These are phyloP conservation scores for Gastracanthus pulcherrimus DNA, from an alignment of 2,888 invertebrate genomes.

Conservation along the genomic window DNA sequence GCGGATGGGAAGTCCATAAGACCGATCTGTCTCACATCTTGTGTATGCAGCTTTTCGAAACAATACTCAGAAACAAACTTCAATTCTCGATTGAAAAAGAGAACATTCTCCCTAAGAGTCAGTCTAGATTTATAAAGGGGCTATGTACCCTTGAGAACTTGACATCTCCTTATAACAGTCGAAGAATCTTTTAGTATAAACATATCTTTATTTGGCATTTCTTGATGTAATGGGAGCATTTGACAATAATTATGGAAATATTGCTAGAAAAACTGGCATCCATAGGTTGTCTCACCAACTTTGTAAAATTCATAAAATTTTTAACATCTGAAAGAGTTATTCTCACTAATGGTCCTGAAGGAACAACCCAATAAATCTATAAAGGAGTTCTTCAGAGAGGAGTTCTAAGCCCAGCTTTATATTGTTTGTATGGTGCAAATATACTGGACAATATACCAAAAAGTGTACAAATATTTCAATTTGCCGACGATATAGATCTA, in stretches of 20 bases:
- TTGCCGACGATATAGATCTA: conserved; percentile 21
- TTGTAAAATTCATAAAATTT: neutral
- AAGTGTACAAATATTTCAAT: conserved; percentile 17
- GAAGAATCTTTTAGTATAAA: neutral
- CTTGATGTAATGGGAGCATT: conserved; percentile 6
- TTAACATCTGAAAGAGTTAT: neutral
- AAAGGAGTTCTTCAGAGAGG: neutral
- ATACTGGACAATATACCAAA: conserved; percentile 14
- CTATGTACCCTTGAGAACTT: neutral
- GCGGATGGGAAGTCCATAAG: neutral
- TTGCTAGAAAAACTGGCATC: neutral
- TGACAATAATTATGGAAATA: neutral
- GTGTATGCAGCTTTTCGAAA: conserved; percentile 41
- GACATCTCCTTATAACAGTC: neutral
- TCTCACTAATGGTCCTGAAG: neutral
- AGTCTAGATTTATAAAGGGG: conserved; percentile 14
- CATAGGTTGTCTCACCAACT: neutral
- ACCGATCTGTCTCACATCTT: conserved; percentile 32
- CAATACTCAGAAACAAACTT: conserved; percentile 34
- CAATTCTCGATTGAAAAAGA: conserved; percentile 35
- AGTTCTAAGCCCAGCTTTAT: too few relatives aligned
- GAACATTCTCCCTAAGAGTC: neutral
- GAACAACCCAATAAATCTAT: neutral
- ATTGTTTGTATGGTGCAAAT: neutral
- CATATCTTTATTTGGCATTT: neutral